phyloP scores from a whole-genome alignment of 23 tunicate genomes.

The Ciona savignyi region DNA sequence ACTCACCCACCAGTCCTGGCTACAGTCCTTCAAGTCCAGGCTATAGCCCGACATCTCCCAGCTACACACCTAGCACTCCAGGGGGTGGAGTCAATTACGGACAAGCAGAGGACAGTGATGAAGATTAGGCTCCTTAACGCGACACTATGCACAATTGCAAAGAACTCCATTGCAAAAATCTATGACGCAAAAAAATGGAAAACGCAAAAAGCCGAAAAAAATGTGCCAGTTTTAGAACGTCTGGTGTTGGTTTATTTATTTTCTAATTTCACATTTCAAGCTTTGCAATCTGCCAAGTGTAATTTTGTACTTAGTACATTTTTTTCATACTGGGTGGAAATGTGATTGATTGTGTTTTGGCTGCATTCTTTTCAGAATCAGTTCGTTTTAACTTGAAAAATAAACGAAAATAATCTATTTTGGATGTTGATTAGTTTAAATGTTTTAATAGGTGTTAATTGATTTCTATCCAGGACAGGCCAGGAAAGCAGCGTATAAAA shows the following conservation, averaged over 20 bases:
- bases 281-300: background rate
- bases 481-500: no score
- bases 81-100: constrained; percentile 38
- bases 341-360: background rate
- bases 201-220: background rate
- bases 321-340: background rate
- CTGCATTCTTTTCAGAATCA: background rate
- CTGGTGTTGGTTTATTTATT: no score
- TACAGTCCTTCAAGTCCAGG: constrained; percentile 92
- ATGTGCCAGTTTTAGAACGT: no score
- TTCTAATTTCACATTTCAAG: background rate
- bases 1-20: constrained; percentile 81
- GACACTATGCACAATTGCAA: background rate
- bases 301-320: background rate
- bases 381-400: background rate
- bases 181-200: background rate
- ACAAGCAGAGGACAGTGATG: constrained; percentile 69
- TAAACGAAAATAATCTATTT: background rate
- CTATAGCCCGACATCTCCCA: constrained; percentile 86
- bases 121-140: constrained; percentile 20
- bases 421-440: no score
- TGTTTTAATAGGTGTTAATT: constrained; percentile 24
- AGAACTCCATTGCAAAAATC: background rate
- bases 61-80: constrained; percentile 84
- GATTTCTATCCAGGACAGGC: no score